Evolutionary conservation across 2,797 vertebrate genomes (phyloP), one percentile per base, ranked within the genome.

Genomic region (Lemur catta): DNA sequence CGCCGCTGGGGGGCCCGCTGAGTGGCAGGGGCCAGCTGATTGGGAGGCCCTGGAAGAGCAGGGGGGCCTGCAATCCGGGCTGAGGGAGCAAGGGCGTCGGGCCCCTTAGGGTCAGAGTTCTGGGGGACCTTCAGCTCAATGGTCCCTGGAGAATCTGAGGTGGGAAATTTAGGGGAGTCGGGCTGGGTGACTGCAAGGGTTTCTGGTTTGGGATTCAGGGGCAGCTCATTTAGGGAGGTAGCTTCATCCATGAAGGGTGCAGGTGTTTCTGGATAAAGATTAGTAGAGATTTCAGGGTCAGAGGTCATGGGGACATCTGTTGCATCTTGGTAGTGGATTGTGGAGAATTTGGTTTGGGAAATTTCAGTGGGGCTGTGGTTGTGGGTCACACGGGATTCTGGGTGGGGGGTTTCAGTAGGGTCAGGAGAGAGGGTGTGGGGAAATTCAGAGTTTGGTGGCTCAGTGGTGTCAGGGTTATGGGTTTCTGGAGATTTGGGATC

Each of bases 331-430:
- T n/a, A n/a, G 43, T 18, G 33, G 74, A 69, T 35, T 50, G 71
- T 84, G 86, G 94, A 82, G n/a, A 46, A 11, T 57, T 96, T 79
- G 80, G 89, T 85, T 18, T n/a, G 80, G 57, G 93, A 79, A 12
- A 24, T 78, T 52, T 86, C 59, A 0, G 92, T 65, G 82, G 84
- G 57, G 30, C 4, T 35, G 28, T 30, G 12, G 10, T 48, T 43
- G 10, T 72, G 41, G 4, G 63, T 65, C 14, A 24, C 11, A 18
- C 20, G 84, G 28, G 75, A 52, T 33, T 65, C 50, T 26, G 50
- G 41, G 28, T 33, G 69, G 22, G 41, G 22, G 10, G 1, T 55
- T 65, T 87, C 55, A 5, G 85, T 38, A 33, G 52, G 69, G 48
- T 78, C 52, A 18, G 52, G 50, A 55, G 24, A 24, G 13, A 41